phyloP scores from a whole-genome alignment of 2,888 invertebrate species.

The Orchesella flavescens region DNA sequence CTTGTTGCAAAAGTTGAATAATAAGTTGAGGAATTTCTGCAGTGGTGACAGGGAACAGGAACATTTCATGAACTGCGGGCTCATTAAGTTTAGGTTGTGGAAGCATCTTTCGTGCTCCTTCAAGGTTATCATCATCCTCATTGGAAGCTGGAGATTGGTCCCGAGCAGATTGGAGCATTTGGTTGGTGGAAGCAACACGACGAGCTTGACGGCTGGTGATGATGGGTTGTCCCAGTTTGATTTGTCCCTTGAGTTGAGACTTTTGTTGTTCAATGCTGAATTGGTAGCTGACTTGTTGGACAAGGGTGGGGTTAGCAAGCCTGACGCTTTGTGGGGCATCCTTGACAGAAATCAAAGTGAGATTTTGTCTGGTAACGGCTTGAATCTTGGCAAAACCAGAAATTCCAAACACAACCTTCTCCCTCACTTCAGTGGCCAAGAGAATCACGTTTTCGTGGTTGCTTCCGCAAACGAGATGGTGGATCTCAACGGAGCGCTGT shows the following conservation, averaged over 20 bases:
- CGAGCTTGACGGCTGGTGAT: constrained; percentile 26
- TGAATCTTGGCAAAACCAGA: constrained; percentile 26
- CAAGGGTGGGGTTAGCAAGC: constrained; percentile 10
- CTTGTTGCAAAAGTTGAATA: constrained; percentile 9
- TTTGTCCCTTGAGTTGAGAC: constrained; percentile 56
- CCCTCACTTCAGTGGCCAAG: constrained; percentile 35
- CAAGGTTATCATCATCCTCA: constrained; percentile 8
- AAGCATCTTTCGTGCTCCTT: constrained; percentile 45
- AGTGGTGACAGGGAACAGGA: constrained; percentile 28
- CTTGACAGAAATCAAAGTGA: constrained; percentile 25
- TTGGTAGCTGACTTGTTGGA: constrained; percentile 48
- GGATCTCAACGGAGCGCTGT: constrained; percentile 36
- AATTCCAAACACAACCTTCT: constrained; percentile 32
- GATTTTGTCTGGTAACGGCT: constrained; percentile 29
- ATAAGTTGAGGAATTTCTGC: constrained; percentile 26
- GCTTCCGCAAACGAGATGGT: constrained; percentile 40
- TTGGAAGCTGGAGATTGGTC: constrained; percentile 16
- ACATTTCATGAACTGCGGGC: constrained; percentile 35
- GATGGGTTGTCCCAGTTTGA: constrained; percentile 45
- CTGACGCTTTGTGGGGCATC: constrained; percentile 31
- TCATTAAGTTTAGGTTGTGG: constrained; percentile 29
- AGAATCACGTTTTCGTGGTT: constrained; percentile 25
- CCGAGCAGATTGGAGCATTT: constrained; percentile 22
- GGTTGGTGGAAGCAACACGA: constrained; percentile 10
- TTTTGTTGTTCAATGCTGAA: constrained; percentile 58